These are phyloP conservation scores for Spongilla lacustris DNA, from an alignment of 37 sponge, comb jelly and placozoan species.

Conservation along the genomic window DNA sequence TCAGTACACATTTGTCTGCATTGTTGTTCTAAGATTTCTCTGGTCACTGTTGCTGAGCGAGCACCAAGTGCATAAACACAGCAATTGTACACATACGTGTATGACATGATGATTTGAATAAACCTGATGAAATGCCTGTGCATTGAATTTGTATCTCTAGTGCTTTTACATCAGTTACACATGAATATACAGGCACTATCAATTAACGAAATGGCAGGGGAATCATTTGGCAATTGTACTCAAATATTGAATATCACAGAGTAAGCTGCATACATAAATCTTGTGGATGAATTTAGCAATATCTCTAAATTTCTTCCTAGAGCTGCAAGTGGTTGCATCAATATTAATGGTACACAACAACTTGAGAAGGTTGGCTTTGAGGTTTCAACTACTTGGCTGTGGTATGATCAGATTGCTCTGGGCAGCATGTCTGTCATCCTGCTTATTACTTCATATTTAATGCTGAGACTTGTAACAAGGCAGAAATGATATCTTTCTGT, in stretches of 20 bases:
- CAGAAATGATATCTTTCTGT: conserved; percentile 30
- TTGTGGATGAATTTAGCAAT: too few relatives aligned
- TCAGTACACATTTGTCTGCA: too few relatives aligned
- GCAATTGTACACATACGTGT: too few relatives aligned
- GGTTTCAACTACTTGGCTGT: conserved; percentile 26
- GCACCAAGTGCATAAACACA: too few relatives aligned
- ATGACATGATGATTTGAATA: too few relatives aligned
- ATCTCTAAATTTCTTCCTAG: too few relatives aligned
- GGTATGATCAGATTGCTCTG: conserved; percentile 59
- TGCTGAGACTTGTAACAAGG: conserved; percentile 43
- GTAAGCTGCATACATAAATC: background rate
- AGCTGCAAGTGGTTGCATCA: background rate
- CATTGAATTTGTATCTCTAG: too few relatives aligned
- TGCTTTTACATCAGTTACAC: background rate
- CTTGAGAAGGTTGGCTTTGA: conserved; percentile 29
- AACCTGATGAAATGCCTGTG: too few relatives aligned
- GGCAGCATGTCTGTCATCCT: conserved; percentile 8
- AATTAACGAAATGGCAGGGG: conserved; percentile 51
- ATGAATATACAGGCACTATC: conserved; percentile 33
- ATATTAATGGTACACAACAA: conserved; percentile 14
- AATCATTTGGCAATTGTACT: background rate
- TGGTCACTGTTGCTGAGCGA: too few relatives aligned
- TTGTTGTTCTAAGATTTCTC: too few relatives aligned
- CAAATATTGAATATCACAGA: background rate
- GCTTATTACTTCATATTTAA: conserved; percentile 25